phyloP scores from a whole-genome alignment of 2,888 invertebrate genomes.

The Bugula neritina region DNA sequence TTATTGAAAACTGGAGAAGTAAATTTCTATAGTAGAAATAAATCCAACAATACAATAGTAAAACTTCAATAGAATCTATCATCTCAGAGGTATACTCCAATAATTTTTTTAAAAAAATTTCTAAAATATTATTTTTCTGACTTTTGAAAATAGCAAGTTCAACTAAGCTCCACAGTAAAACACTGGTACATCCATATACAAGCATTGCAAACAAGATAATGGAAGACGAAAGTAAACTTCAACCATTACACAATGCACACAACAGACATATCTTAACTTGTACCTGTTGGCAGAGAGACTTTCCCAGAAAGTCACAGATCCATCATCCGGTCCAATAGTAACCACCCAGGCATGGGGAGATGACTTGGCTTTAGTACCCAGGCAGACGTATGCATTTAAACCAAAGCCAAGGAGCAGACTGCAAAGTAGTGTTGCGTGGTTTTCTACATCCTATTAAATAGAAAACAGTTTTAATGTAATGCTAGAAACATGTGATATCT shows the following conservation, averaged over 20 bases:
- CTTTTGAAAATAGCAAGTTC: no score
- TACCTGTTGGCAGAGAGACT: constrained; percentile 52
- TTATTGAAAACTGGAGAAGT: background rate
- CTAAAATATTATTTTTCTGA: no score
- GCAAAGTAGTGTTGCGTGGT: constrained; percentile 51
- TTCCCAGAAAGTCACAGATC: constrained; percentile 53
- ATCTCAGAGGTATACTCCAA: no score
- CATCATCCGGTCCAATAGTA: constrained; percentile 44
- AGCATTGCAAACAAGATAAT: no score
- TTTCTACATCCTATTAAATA: constrained; percentile 46
- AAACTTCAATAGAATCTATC: no score
- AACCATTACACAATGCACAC: no score
- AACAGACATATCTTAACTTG: no score
- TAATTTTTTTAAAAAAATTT: no score
- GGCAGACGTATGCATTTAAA: constrained; percentile 52
- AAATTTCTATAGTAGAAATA: background rate
- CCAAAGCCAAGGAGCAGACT: constrained; percentile 53
- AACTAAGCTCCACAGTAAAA: background rate
- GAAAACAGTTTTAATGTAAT: constrained; percentile 5
- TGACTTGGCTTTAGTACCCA: constrained; percentile 49
- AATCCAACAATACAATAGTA: background rate
- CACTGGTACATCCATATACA: no score
- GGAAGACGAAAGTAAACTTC: no score
- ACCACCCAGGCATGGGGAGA: constrained; percentile 53
- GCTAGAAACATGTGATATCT: no score